Evolutionary conservation across 1,140 invertebrate genomes (phyloP), one percentile per base, ranked within the genome.

Genomic region (Drosophila fuyamai): DNA sequence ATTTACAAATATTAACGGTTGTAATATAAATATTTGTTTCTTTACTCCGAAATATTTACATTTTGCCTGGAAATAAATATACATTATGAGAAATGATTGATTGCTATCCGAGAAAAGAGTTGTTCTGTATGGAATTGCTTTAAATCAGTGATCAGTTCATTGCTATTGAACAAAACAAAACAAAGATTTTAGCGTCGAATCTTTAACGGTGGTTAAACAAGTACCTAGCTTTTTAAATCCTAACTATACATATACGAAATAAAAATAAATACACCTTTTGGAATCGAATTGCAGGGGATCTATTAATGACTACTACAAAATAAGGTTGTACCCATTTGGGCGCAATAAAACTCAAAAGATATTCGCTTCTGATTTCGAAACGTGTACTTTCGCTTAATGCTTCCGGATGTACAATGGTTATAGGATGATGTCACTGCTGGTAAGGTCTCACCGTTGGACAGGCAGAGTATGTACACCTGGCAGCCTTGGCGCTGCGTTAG

Each of bases 401-500:
- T 18, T 35, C 14, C 38, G 13, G 9, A 13, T 43, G 27, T 43
- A 59, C 32, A n/a, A 18, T 14, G 13, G 38, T 43, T 18, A 38
- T 13, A 10, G 1, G 14, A 32, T 62, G 60, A 62, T 59, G 54
- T 62, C 60, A 62, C 36, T 57, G 14, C 14, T 61, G 59, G 14
- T 56, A 32, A 8, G 29, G n/a, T 14, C 78, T 90, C 93, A 97
- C 98, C 98, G 92, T 95, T 95, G 8, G 97, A 96, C 60, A 99
- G 93, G 93, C 98, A 99, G 16, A 99, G 93, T 23, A 99, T 76
- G 92, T 96, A 96, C 46, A 98, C 94, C 77, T 94, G 93, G 79
- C 93, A 95, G 78, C 93, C 94, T 74, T 94, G 94, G 36, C 95
- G 93, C 80, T 94, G 95, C n/a, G 92, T 93, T 40, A 95, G 94